phyloP scores from a whole-genome alignment of 2,888 invertebrate species.

The Drosophila macrospina region DNA sequence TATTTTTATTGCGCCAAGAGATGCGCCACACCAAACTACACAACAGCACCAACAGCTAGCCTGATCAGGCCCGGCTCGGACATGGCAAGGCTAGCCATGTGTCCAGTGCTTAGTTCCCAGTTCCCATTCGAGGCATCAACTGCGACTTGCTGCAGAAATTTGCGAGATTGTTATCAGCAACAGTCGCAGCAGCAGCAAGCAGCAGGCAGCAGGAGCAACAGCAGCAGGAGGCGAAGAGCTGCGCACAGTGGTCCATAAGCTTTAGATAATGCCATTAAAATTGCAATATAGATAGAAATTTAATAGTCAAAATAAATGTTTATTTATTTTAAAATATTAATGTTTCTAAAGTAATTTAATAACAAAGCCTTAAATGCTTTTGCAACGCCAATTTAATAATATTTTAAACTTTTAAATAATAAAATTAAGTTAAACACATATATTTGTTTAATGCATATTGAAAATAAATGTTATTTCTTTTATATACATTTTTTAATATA shows the following conservation, averaged over 20 bases:
- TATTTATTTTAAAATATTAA: too few relatives aligned
- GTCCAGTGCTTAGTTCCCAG: slow-evolving; percentile 44
- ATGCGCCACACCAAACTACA: slow-evolving; percentile 55
- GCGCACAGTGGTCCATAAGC: slow-evolving; percentile 1
- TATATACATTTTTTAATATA: too few relatives aligned
- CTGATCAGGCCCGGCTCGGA: slow-evolving; percentile 9
- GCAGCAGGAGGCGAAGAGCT: slow-evolving; percentile 26
- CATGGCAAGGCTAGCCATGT: slow-evolving; percentile 29
- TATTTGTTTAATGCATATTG: too few relatives aligned
- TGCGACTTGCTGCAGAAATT: slow-evolving; percentile 59
- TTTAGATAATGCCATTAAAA: neutral
- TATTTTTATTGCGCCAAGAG: slow-evolving; percentile 74
- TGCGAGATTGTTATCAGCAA: slow-evolving; percentile 73
- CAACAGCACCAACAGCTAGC: slow-evolving; percentile 7
- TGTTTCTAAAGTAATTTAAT: too few relatives aligned
- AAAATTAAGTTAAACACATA: too few relatives aligned
- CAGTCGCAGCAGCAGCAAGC: slow-evolving; percentile 29
- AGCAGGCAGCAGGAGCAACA: slow-evolving; percentile 42
- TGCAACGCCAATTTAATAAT: too few relatives aligned
- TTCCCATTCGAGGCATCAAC: slow-evolving; percentile 43
- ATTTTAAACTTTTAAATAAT: too few relatives aligned
- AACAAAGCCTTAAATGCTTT: too few relatives aligned
- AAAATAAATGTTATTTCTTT: too few relatives aligned
- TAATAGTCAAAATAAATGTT: too few relatives aligned
- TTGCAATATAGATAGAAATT: too few relatives aligned